Base-by-base conservation (phyloP, 2,113 vertebrate species). In the Larimichthys crocea region DNA sequence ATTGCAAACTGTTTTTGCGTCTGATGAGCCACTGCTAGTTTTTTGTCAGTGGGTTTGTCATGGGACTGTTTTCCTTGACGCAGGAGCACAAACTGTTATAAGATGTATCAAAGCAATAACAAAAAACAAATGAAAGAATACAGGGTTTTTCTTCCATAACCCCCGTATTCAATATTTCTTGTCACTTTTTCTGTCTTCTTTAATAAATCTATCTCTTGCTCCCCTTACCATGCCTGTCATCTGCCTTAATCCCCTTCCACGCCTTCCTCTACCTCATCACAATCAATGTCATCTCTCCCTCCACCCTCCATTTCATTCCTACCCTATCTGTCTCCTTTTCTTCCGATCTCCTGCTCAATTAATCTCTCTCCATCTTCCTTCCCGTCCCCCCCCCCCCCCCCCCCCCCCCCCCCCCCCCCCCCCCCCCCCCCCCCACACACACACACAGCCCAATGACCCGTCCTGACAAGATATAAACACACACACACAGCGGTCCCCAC, bases 241-340 rank as follows among this genome's bases (percentile, higher is more conserved):
- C 76, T 5, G 17, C 59, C 29, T 56, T 61, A 31, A 66, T 80
- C 49, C 19, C 44, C 11, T 29, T 74, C 61, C 26, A 0, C 64
- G 31, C 35, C 53, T 55, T 66, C 71, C 62, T 74, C 74, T 60
- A 10, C 61, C 59, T 68, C 76, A 74, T 86, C 80, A 75, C 29
- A 67, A 87, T 89, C 79, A 85, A 10, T 72, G 73, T 89, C 86
- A 82, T 65, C 49, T 26, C 71, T 64, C 42, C 50, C 20, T 44
- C 56, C 60, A 8, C 67, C 63, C 22, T 52, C 26, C 20, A 42
- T 15, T 66, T 64, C 59, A 22, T 52, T 40, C 52, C 46, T 42
- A 22, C 56, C 56, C 4, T 10, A 63, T 75, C 59, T 4, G 16
- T 59, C 64, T 55, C 7, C 24, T 60, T 60, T 55, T 66, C 53